Percentiles rank a stretch among this genome's conserved stretches.
Evolutionary conservation across 2,113 vertebrate genomes (phyloP).

Genomic region (Daubentonia madagascariensis): DNA sequence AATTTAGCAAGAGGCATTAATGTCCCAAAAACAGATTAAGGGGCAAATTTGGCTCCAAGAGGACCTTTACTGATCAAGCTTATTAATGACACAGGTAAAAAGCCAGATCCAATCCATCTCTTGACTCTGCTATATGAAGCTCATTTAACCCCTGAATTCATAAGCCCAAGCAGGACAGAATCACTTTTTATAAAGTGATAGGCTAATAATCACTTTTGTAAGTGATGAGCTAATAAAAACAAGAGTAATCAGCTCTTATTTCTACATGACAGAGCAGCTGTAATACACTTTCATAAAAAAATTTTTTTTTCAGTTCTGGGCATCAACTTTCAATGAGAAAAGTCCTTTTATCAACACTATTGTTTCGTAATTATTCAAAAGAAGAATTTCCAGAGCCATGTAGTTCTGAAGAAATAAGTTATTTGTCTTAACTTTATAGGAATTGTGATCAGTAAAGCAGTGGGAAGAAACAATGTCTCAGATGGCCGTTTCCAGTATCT

Average conservation of each 20-base stretch:
- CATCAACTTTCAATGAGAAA: constrained; percentile 20
- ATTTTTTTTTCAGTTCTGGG: constrained; percentile 37
- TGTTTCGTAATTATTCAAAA: constrained; percentile 47
- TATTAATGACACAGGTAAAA: constrained; percentile 19
- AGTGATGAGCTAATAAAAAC: constrained; percentile 31
- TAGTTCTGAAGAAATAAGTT: constrained; percentile 7
- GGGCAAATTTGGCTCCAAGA: constrained; percentile 1
- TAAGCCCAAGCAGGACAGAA: constrained; percentile 3
- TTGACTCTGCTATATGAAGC: background rate
- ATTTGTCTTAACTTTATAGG: constrained; percentile 1
- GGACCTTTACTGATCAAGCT: constrained; percentile 14
- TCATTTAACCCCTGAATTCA: constrained; percentile 21
- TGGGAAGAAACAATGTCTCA: background rate
- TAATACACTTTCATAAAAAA: background rate
- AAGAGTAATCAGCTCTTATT: constrained; percentile 53
- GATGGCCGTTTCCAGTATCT: background rate
- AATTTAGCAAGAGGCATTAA: constrained; percentile 30
- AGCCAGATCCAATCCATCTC: constrained; percentile 17
- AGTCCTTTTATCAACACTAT: constrained; percentile 24
- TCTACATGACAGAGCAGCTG: background rate
- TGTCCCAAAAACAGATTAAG: constrained; percentile 36
- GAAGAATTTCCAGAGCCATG: background rate
- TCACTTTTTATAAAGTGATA: background rate
- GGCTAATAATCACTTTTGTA: constrained; percentile 12
- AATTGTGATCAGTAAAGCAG: background rate